A percentile compares a stretch with the other conserved stretches of the same genome.
Conservation (phyloP, 2,113 vertebrate species). For the Baryphthengus martii region DNA sequence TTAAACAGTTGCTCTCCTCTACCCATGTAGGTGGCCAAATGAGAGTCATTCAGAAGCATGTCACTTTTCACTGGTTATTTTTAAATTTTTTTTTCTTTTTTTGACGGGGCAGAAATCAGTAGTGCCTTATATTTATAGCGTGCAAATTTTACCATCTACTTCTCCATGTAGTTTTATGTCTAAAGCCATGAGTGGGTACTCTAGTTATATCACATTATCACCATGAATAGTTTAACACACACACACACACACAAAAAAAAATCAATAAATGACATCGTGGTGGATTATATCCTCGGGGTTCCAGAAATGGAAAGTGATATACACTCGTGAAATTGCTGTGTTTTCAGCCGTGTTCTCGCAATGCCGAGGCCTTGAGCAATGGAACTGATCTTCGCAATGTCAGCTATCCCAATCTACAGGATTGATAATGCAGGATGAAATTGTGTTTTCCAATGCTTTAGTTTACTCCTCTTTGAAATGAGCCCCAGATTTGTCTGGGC, state of each 20-base stretch:
- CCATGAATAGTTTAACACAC: background rate
- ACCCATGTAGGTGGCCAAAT: background rate
- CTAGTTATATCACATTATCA: background rate
- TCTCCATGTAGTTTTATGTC: background rate
- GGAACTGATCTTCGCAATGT: background rate
- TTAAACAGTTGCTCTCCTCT: background rate
- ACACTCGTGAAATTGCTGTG: background rate
- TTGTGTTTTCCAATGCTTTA: conserved; percentile 10
- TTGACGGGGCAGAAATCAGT: background rate
- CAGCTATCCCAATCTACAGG: background rate
- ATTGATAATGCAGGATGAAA: conserved; percentile 18
- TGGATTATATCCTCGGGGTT: background rate
- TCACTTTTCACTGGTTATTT: background rate
- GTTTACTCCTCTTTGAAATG: conserved; percentile 25
- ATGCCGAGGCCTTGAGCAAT: background rate
- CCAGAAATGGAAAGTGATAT: background rate
- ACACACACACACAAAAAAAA: too few relatives aligned
- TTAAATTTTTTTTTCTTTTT: background rate
- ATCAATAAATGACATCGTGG: background rate
- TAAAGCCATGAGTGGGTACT: background rate
- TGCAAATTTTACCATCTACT: background rate
- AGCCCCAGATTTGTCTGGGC: background rate
- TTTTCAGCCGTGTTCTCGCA: background rate
- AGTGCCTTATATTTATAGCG: background rate
- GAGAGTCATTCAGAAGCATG: background rate